A percentile compares a stretch with the other conserved stretches of the same genome.
These are phyloP conservation scores for Hippocampus comes DNA, from an alignment of 2,113 vertebrate genomes.

Conservation along the genomic window DNA sequence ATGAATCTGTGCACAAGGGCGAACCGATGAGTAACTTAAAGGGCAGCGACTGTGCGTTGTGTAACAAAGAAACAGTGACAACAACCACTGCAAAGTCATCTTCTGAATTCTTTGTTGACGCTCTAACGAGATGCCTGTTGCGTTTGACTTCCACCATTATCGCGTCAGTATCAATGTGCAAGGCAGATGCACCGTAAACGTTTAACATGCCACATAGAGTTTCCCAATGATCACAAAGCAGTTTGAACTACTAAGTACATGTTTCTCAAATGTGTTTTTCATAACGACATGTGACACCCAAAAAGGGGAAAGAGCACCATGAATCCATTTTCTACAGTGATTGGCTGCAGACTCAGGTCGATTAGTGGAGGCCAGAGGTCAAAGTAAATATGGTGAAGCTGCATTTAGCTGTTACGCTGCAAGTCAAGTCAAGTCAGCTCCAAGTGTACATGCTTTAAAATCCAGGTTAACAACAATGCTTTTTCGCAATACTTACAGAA, in stretches of 20 bases:
- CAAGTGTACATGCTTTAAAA: no score
- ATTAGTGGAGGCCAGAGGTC: no score
- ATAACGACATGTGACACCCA: no score
- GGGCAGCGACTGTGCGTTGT: constrained; percentile 3
- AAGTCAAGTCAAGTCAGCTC: no score
- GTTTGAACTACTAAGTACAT: not conserved
- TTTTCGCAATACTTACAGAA: no score
- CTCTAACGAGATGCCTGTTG: not conserved
- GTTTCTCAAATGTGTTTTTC: not conserved
- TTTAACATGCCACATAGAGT: not conserved
- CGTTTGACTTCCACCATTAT: not conserved
- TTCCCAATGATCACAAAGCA: not conserved
- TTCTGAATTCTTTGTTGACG: not conserved
- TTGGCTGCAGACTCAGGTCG: no score
- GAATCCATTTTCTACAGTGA: no score
- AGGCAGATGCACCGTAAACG: not conserved
- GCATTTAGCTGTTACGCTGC: no score
- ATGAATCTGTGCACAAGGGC: constrained; percentile 30
- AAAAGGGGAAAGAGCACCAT: no score
- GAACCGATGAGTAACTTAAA: constrained; percentile 17
- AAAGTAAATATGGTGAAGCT: no score
- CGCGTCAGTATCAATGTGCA: not conserved
- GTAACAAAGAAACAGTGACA: constrained; percentile 10
- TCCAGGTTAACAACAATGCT: no score
- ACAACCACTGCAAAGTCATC: not conserved